A percentile compares a stretch with the other conserved stretches of the same genome.
Conservation (phyloP, 2,797 vertebrate species). For the Hemibagrus guttatus region DNA sequence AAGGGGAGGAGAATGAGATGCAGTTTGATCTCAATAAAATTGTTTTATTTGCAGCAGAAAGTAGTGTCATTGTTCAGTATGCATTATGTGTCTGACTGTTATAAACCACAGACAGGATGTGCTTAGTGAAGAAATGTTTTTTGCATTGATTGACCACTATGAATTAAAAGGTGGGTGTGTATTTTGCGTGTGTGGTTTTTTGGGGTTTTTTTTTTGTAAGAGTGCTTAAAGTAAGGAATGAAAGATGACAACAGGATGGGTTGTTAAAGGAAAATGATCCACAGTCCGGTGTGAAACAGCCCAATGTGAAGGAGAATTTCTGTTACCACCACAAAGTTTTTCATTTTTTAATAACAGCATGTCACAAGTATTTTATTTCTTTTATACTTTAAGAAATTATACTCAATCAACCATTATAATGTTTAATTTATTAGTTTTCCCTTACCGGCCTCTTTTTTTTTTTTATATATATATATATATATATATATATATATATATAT, state of each 20-base stretch:
- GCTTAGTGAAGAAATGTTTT: constrained; percentile 29
- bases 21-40: constrained; percentile 63
- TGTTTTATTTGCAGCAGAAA: constrained; percentile 72
- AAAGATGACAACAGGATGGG: not conserved
- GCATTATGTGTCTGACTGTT: constrained; percentile 32
- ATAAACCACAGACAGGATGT: constrained; percentile 41
- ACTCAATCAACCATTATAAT: not conserved
- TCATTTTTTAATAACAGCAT: not conserved
- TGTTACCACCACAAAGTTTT: not conserved
- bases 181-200: not conserved
- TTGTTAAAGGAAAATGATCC: not conserved
- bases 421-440: not conserved
- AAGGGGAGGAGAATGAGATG: constrained; percentile 45
- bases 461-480: too few species aligned
- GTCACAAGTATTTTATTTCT: not conserved
- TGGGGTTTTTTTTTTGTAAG: not conserved
- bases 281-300: not conserved
- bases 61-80: constrained; percentile 70
- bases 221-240: not conserved
- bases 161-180: constrained; percentile 12
- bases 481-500: too few species aligned
- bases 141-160: constrained; percentile 10
- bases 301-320: not conserved
- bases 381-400: not conserved
- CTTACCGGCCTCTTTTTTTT: not conserved